Evolutionary conservation across 2,113 vertebrate genomes (phyloP).

Genomic region (Himantopus leucocephalus): DNA sequence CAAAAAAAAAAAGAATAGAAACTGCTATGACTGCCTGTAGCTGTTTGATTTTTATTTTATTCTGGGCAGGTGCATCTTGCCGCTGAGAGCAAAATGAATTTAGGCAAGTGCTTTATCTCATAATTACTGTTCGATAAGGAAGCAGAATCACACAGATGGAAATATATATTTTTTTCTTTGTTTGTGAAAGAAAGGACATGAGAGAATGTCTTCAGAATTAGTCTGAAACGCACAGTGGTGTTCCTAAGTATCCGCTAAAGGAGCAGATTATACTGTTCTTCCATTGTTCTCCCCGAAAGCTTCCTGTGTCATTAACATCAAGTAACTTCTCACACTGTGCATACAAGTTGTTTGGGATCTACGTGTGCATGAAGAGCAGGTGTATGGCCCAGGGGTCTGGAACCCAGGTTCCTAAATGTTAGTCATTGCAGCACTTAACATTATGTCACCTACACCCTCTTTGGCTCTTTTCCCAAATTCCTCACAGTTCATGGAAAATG

Average conservation of each 20-base stretch:
- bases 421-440: accelerated
- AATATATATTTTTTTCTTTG: neutral
- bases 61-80: neutral
- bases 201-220: neutral
- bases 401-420: neutral
- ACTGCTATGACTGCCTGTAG: neutral
- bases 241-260: neutral
- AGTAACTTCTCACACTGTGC: neutral
- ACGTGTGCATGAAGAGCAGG: neutral
- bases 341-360: neutral
- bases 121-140: neutral
- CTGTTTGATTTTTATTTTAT: neutral
- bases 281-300: neutral
- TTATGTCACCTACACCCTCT: neutral
- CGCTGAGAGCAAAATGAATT: neutral
- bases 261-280: neutral
- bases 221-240: neutral
- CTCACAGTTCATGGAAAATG: neutral
- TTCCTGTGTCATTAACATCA: neutral
- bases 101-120: neutral
- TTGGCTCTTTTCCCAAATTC: neutral
- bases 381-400: neutral
- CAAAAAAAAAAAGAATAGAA: neutral
- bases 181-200: neutral
- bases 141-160: neutral